A percentile compares a stretch with the other conserved stretches of the same genome.
phyloP scores from a whole-genome alignment of 2,888 invertebrate species.

The Drosophila nigricruria region DNA sequence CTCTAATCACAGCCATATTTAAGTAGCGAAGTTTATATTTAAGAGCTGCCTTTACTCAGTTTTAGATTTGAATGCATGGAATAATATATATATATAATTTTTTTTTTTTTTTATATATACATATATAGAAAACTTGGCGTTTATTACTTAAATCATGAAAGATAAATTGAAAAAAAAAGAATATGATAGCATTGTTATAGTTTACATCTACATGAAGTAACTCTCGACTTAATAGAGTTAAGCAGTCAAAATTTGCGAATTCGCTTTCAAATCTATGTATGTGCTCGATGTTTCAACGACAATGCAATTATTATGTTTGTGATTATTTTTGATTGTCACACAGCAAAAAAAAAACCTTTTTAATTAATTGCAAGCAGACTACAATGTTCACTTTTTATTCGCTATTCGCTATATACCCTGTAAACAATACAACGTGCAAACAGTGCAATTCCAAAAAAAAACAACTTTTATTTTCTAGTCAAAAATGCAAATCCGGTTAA shows the following conservation, averaged over 20 bases:
- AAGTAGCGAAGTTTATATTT: not conserved
- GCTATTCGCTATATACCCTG: conserved; percentile 31
- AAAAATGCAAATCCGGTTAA: conserved; percentile 86
- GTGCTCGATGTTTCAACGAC: conserved; percentile 34
- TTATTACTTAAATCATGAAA: not conserved
- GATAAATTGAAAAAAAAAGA: not conserved
- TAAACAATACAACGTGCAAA: conserved; percentile 20
- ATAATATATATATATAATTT: not conserved
- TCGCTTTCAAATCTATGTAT: conserved; percentile 41
- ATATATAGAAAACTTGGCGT: not conserved
- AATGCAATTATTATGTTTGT: conserved; percentile 38
- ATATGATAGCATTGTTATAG: conserved; percentile 10
- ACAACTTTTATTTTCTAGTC: conserved; percentile 81
- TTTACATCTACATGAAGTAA: conserved; percentile 12
- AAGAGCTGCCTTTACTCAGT: not conserved
- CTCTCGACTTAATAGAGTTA: conserved; percentile 7
- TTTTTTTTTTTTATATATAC: not conserved
- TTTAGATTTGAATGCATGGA: conserved; percentile 20
- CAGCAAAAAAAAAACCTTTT: conserved; percentile 1
- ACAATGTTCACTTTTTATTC: conserved; percentile 34
- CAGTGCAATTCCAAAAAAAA: conserved; percentile 37
- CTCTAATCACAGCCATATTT: not conserved
- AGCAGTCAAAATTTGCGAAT: conserved; percentile 19
- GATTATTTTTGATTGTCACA: conserved; percentile 37
- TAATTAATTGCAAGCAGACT: conserved; percentile 53